These are phyloP conservation scores for Podarcis siculus DNA, from an alignment of 2,797 vertebrate species.

Conservation along the genomic window DNA sequence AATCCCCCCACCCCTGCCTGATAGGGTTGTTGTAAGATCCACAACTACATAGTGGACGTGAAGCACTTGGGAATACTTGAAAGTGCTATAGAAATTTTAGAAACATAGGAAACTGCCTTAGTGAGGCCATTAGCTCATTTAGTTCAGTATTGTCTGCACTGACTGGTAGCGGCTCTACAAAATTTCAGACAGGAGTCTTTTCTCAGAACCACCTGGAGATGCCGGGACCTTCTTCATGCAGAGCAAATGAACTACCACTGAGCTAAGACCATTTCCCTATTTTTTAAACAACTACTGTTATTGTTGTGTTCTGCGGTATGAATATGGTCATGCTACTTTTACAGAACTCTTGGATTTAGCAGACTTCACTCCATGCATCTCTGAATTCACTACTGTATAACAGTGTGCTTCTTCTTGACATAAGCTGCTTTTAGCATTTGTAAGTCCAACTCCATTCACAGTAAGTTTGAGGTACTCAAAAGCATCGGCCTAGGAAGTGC, in stretches of 20 bases:
- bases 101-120: no score
- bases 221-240: no score
- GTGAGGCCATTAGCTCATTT: no score
- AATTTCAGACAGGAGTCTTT: no score
- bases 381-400: not conserved
- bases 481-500: not conserved
- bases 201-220: no score
- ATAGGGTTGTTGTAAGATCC: not conserved
- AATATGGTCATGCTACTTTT: not conserved
- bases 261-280: no score
- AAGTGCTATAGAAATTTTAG: not conserved
- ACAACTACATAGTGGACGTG: not conserved
- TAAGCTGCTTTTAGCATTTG: fast-evolving
- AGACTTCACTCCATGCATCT: not conserved
- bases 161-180: no score
- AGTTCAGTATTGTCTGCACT: no score
- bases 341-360: not conserved
- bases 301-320: not conserved
- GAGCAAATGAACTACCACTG: no score
- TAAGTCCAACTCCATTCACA: not conserved
- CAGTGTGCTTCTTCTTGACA: not conserved
- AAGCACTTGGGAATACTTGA: not conserved
- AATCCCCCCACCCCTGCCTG: no score
- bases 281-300: no score
- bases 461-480: not conserved